Base-by-base conservation (phyloP, 2,888 invertebrate genomes). In the Therioaphis trifolii region DNA sequence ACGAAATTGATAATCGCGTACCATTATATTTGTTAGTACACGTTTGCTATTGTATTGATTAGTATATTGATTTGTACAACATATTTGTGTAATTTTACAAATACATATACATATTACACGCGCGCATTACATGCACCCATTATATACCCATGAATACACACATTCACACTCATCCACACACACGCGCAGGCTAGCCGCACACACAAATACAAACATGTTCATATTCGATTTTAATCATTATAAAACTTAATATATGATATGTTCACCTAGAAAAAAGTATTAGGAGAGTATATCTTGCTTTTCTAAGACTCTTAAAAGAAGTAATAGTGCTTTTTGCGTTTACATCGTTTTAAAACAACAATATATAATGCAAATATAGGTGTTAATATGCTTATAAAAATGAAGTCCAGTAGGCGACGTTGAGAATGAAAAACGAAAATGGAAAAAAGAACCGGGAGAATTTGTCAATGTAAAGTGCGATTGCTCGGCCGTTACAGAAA, bases 381-480 rank as follows among this genome's bases (percentile, higher is more conserved):
- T 18, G 35, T 5, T 35, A 35, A 27, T 27, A n/a, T 18, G 21
- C 86, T 89, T 89, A 90, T 76, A 93, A 91, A 89, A 95, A 95
- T 85, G 95, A 95, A 87, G 94, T 94, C 96, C 96, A 96, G 88
- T 96, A 96, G 18, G 95, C 94, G 86, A 96, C 93, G 88, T 96
- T 96, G n/a, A 96, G 91, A 87, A 96, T 94, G 87, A 95, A 93
- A 90, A 96, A 96, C 4, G 95, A 95, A 88, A 96, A 94, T 0
- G 96, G 96, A 87, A 96, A 96, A 90, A 96, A 95, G 90, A 95
- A 94, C 87, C 96, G 91, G 72, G 96, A 96, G 89, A 95, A 93
- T 87, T 94, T 93, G 89, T 96, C 96, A 87, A 96, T 96, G 89
- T 93, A 95, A 85, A 96, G 90, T 18, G 95, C 95, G 72, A 90